These are phyloP conservation scores for Macrostomum lignano DNA, from an alignment of 1,140 invertebrate species.

Conservation along the genomic window DNA sequence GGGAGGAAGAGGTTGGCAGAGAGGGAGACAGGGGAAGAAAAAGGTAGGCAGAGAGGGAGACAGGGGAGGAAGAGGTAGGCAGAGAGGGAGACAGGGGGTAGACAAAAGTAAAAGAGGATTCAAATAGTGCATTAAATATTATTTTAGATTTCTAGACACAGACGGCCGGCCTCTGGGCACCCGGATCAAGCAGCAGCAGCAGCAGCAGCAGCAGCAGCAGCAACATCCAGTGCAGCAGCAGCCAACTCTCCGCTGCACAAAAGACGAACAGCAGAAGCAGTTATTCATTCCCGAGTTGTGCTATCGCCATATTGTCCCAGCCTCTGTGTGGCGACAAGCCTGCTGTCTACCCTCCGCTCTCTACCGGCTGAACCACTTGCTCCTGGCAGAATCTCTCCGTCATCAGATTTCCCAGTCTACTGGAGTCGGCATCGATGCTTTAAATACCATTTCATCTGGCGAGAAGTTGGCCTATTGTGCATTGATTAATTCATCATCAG, in stretches of 20 bases:
- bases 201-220: too few relatives aligned
- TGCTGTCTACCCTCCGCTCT: constrained; percentile 78
- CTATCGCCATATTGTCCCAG: constrained; percentile 72
- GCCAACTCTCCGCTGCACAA: constrained; percentile 45
- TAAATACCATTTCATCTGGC: constrained; percentile 5
- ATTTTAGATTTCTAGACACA: constrained; percentile 67
- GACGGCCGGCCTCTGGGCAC: too few relatives aligned
- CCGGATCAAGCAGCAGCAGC: too few relatives aligned
- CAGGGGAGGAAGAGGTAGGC: too few relatives aligned
- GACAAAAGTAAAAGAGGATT: too few relatives aligned
- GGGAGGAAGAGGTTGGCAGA: too few relatives aligned
- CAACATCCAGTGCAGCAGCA: constrained; percentile 16
- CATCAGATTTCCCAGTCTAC: constrained; percentile 45
- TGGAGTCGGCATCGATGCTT: constrained; percentile 33
- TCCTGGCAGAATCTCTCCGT: constrained; percentile 70
- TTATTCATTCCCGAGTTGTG: constrained; percentile 90
- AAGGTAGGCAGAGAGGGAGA: too few relatives aligned
- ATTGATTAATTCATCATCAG: constrained; percentile 5
- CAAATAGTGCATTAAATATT: too few relatives aligned
- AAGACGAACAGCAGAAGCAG: too few relatives aligned
- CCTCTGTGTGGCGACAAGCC: constrained; percentile 77
- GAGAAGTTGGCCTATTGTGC: constrained; percentile 5
- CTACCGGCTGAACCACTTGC: constrained; percentile 64
- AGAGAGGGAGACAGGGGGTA: too few relatives aligned
- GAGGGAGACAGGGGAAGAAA: too few relatives aligned